Evolutionary conservation across 2,888 invertebrate species (phyloP).

Genomic region (Notodonta ziczac): DNA sequence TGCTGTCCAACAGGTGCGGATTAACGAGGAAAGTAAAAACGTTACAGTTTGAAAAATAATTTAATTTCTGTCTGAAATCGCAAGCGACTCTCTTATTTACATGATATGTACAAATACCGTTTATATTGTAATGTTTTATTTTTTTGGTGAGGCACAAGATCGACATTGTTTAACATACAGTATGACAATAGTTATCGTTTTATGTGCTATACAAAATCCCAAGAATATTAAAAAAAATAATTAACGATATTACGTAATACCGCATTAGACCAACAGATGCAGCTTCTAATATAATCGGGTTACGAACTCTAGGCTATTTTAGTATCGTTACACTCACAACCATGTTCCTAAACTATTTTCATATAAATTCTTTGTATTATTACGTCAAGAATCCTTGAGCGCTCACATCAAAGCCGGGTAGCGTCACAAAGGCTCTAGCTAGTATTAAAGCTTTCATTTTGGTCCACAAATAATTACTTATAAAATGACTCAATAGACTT

Average conservation of each 20-base stretch:
- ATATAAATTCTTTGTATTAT: slow-evolving; percentile 6
- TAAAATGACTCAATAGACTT: slow-evolving; percentile 56
- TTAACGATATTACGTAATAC: too few species aligned
- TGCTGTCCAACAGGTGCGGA: slow-evolving; percentile 21
- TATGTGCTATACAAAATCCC: too few species aligned
- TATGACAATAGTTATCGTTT: not conserved
- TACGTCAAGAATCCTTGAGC: slow-evolving; percentile 3
- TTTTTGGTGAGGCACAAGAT: slow-evolving; percentile 5
- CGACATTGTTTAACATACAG: not conserved
- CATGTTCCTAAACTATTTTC: not conserved
- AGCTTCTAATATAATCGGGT: too few species aligned
- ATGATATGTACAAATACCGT: slow-evolving; percentile 42
- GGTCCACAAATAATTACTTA: slow-evolving; percentile 58
- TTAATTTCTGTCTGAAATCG: slow-evolving; percentile 48
- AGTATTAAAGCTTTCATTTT: slow-evolving; percentile 75
- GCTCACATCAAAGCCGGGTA: slow-evolving; percentile 13
- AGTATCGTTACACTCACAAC: slow-evolving; percentile 4
- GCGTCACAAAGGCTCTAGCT: not conserved
- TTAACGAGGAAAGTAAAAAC: slow-evolving; percentile 24
- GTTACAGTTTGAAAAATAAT: slow-evolving; percentile 47
- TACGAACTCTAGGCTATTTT: not conserved
- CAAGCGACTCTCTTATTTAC: slow-evolving; percentile 33
- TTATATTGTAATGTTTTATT: not conserved
- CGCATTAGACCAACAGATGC: too few species aligned
- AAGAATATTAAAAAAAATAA: too few species aligned